Evolutionary conservation across 35 echinoderm and acorn worm species (phyloP), one percentile per base, ranked within the genome.

Genomic region (Amphiura filiformis): DNA sequence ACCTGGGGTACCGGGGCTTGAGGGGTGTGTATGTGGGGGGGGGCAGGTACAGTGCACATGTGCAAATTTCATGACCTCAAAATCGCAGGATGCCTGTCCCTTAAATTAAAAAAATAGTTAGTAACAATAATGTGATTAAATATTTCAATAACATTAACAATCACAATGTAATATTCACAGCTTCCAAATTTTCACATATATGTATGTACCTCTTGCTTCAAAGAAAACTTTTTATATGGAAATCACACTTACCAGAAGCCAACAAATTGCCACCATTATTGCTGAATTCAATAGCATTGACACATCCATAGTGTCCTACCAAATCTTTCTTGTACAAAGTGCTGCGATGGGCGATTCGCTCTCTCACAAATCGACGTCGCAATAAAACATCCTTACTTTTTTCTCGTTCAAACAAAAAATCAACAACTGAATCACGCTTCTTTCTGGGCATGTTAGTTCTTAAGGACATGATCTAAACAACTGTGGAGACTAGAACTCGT

Each of bases 211-310:
- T n/a, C n/a, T n/a, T n/a, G n/a, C n/a, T n/a, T n/a, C n/a, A n/a
- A n/a, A n/a, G n/a, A n/a, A n/a, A n/a, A n/a, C n/a, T n/a, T n/a
- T n/a, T n/a, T n/a, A n/a, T n/a, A n/a, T n/a, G n/a, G n/a, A 47
- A 47, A 47, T 9, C 17, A 47, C 0, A 81, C 83, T 88, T 82
- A 94, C 95, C 95, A 57, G 95, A 97, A 56, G 88, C 89, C 17
- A 97, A 56, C 18, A 92, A 88, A 40, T 97, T 64, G 33, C 95
- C 95, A n/a, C 95, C 95, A 44, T 93, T 93, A 56, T 97, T 94
- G 89, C 95, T 97, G 83, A 97, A 97, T 85, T 97, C 95, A 36
- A 97, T 93, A 12, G 95, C 95, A 78, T 97, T 97, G 0, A 97
- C 92, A 81, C 95, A 97, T 32, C 95, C 95, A 78, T 83, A 97